These are phyloP conservation scores for Cyphomyrus plagiostoma DNA, from an alignment of 2,113 vertebrate species.

Conservation along the genomic window DNA sequence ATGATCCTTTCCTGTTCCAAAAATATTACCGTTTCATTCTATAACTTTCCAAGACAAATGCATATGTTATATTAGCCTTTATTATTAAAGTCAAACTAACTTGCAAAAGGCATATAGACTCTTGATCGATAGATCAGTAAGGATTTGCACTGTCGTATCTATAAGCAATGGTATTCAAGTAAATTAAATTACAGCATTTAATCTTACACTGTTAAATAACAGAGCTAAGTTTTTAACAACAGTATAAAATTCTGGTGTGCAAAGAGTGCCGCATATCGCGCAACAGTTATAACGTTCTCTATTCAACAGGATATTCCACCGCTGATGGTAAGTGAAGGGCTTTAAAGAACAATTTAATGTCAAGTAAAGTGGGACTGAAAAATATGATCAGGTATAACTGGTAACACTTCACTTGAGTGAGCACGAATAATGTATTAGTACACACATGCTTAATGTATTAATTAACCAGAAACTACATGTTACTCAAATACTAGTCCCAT, in stretches of 20 bases:
- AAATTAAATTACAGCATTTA: background rate
- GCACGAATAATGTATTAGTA: background rate
- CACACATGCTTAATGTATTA: background rate
- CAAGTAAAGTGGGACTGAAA: background rate
- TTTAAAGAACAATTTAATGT: background rate
- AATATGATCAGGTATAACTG: background rate
- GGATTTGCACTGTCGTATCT: background rate
- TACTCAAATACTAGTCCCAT: background rate
- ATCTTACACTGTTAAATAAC: background rate
- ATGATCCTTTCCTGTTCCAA: constrained; percentile 3
- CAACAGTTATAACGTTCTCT: background rate
- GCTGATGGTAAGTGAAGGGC: background rate
- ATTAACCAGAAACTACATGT: background rate
- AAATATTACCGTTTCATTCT: background rate
- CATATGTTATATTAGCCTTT: background rate
- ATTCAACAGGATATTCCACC: background rate
- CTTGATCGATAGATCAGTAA: background rate
- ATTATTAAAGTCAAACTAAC: background rate
- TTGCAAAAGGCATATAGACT: background rate
- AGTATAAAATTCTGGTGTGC: background rate
- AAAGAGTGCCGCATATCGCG: background rate
- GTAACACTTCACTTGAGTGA: background rate
- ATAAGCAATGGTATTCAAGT: background rate
- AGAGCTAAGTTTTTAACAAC: background rate
- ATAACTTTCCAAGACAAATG: background rate